Evolutionary conservation across 2,888 invertebrate species (phyloP).

Genomic region (Capitulum mitella): DNA sequence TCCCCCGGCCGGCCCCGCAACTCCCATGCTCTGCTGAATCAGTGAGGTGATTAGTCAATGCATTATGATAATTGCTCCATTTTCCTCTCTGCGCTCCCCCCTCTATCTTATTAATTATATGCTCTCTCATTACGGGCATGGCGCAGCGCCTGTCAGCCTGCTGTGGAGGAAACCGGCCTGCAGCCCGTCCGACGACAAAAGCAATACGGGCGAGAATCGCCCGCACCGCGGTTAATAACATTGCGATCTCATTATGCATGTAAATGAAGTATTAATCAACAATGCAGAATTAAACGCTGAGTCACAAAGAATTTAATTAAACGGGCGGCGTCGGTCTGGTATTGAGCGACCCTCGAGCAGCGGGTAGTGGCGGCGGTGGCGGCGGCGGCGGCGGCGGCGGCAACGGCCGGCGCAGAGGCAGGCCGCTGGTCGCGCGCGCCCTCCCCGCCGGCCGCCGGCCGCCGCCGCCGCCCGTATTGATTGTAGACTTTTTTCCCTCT

Average conservation of each 20-base stretch:
- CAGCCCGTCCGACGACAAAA: background rate
- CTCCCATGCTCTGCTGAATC: background rate
- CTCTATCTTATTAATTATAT: constrained; percentile 17
- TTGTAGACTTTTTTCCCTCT: background rate
- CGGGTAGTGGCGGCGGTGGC: no score
- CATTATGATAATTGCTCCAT: constrained; percentile 7
- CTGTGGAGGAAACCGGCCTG: background rate
- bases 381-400: no score
- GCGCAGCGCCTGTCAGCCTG: background rate
- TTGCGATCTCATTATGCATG: constrained; percentile 20
- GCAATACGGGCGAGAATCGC: background rate
- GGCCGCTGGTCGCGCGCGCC: background rate
- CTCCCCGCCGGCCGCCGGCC: background rate
- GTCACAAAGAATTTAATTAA: constrained; percentile 23
- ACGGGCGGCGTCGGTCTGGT: background rate
- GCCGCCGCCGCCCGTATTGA: background rate
- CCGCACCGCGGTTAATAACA: background rate
- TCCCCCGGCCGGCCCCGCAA: background rate
- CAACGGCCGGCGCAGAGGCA: background rate
- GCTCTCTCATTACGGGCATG: constrained; percentile 4
- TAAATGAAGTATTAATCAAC: constrained; percentile 23
- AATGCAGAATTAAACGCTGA: constrained; percentile 24
- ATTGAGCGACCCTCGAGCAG: no score
- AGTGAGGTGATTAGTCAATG: constrained; percentile 7
- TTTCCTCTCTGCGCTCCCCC: background rate